Evolutionary conservation across 2,113 vertebrate genomes (phyloP), one percentile per base, ranked within the genome.

Genomic region (Leucoraja erinaceus): DNA sequence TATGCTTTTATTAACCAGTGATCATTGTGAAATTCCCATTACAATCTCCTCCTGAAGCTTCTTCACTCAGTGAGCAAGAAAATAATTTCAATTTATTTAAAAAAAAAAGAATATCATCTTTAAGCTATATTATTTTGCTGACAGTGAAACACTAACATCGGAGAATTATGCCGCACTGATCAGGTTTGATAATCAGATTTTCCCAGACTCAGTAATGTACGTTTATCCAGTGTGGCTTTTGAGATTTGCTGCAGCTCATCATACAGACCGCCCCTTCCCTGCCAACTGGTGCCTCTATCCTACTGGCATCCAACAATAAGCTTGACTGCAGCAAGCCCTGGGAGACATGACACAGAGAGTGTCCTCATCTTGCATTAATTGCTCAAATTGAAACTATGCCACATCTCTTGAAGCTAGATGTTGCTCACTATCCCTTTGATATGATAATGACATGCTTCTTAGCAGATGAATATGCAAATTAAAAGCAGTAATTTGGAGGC

Each of bases 391-490:
- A 99, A 99, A 98, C 98, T 96, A 97, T 97, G 98, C 98, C 98
- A 98, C 97, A 97, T 99, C 98, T 98, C 98, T 98, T 96, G 97
- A 97, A 98, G 98, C 97, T 97, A 98, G 98, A 98, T 98, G 97
- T 97, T 97, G 97, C 97, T 97, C 96, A 96, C 96, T 97, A 97
- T 97, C 97, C 97, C 98, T 99, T 99, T 99, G 98, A 99, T 99
- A 99, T 99, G 98, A 99, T 99, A 99, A 99, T 99, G 98, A 98
- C 95, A 98, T 97, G 97, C 98, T 98, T 99, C 98, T 99, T 97
- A 98, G 97, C 98, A 97, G 97, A 98, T 98, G 98, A 98, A 98
- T 98, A 98, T 98, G 97, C 97, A 97, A 98, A 98, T 98, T 96
- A 97, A 97, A 97, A 96, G 96, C 97, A 96, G 98, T 98, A 98